Base-by-base conservation (phyloP, 2,113 vertebrate species). In the Tychaedon coryphoeus region DNA sequence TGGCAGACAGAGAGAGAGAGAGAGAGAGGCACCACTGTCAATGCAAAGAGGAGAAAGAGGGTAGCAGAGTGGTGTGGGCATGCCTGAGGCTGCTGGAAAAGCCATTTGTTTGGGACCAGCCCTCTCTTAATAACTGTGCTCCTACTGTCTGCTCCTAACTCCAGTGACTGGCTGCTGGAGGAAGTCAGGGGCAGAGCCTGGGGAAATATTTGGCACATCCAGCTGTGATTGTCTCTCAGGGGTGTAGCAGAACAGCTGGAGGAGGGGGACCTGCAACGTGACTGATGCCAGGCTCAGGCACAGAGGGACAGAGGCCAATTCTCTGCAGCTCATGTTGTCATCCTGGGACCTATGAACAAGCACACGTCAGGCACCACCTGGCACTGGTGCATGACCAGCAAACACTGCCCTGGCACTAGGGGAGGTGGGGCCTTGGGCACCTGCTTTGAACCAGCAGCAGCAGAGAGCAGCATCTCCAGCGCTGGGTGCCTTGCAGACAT, bases 1-100 rank as follows among this genome's bases (percentile, higher is more conserved):
- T 76, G 71, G 45, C 62, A 93, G 79, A 58, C 56, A 60, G 34
- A 66, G 33, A 67, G 31, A 31, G 54, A 64, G n/a, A 60, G 23
- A 34, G 54, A n/a, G 51, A 64, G 54, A n/a, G 51, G 60, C 5
- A 17, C n/a, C 29, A 10, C 50, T 74, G 33, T 66, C 29, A 45
- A 0, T 15, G 33, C 66, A 65, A 56, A 84, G 56, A 65, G 56
- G 83, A 73, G 48, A 70, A 67, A 31, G 14, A 0, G 0, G 82
- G 38, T 19, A 80, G 45, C 71, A 73, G 60, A 92, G 71, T 0
- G 0, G 24, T 0, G 0, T 45, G 42, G 24, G 70, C 2, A 2
- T 57, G 66, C 34, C 48, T 6, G 0, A 47, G 40, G 36, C 81
- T 76, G 58, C 45, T 60, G 71, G 45, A 28, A 82, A 73, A 86